Evolutionary conservation across 64 coral and sea anemone species (phyloP).

Genomic region (Platygyra sinensis): DNA sequence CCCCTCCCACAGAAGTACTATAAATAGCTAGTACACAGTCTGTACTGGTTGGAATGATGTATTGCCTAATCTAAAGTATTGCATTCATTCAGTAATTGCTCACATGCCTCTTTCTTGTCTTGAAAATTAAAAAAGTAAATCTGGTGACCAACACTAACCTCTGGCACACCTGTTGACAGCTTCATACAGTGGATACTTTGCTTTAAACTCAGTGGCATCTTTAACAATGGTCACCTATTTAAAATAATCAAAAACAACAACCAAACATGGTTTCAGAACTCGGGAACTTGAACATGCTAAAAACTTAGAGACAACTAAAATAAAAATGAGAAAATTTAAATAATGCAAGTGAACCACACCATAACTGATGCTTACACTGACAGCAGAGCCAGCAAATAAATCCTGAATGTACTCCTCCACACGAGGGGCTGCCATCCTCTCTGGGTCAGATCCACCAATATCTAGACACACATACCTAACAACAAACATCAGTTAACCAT

Average conservation of each 20-base stretch:
- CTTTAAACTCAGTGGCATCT: slow-evolving; percentile 58
- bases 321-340: too few relatives aligned
- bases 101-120: background rate
- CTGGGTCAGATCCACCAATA: slow-evolving; percentile 96
- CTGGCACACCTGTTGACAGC: slow-evolving; percentile 85
- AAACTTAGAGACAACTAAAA: too few relatives aligned
- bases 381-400: slow-evolving; percentile 51
- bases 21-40: too few relatives aligned
- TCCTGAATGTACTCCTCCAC: slow-evolving; percentile 75
- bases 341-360: too few relatives aligned
- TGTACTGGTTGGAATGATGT: too few relatives aligned
- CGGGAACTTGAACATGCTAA: too few relatives aligned
- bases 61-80: too few relatives aligned
- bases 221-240: slow-evolving; percentile 53
- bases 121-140: background rate
- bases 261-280: background rate
- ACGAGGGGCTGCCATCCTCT: slow-evolving; percentile 81
- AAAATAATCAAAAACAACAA: background rate
- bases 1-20: too few relatives aligned
- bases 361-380: slow-evolving; percentile 11
- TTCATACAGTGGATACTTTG: slow-evolving; percentile 66
- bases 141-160: slow-evolving; percentile 24
- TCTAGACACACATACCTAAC: slow-evolving; percentile 72
- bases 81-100: too few relatives aligned
- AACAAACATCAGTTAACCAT: background rate